Conservation (phyloP, 2,888 invertebrate species). For the Stenolophus ochropezus region DNA sequence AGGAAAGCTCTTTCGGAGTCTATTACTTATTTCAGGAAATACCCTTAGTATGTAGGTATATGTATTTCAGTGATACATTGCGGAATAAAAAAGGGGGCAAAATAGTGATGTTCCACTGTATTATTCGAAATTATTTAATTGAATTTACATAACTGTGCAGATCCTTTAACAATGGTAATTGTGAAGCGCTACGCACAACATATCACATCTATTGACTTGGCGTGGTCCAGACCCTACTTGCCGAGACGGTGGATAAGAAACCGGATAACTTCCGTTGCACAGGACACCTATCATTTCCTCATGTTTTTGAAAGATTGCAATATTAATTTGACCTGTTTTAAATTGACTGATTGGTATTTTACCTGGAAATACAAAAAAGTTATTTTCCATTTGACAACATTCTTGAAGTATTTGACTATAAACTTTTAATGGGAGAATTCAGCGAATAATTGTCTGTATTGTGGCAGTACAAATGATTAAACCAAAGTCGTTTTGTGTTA, state of each 20-base stretch:
- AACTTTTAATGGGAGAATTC: conserved; percentile 61
- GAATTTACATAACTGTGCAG: conserved; percentile 65
- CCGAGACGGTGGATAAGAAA: conserved; percentile 70
- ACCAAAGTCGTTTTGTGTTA: too few relatives aligned
- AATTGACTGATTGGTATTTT: conserved; percentile 74
- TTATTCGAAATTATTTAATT: too few relatives aligned
- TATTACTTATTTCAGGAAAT: too few relatives aligned
- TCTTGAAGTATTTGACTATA: conserved; percentile 66
- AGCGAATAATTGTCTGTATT: too few relatives aligned
- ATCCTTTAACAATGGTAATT: conserved; percentile 68
- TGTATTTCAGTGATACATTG: too few relatives aligned
- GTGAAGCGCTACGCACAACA: conserved; percentile 71
- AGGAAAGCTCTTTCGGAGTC: too few relatives aligned
- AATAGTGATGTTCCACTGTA: too few relatives aligned
- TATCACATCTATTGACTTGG: conserved; percentile 72
- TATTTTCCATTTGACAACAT: conserved; percentile 68
- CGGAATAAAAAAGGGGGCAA: too few relatives aligned
- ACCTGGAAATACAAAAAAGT: conserved; percentile 71
- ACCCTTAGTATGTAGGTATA: too few relatives aligned
- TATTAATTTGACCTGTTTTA: conserved; percentile 71
- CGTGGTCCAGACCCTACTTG: conserved; percentile 73
- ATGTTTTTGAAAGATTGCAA: conserved; percentile 67
- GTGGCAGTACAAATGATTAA: too few relatives aligned
- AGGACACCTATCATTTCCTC: conserved; percentile 69
- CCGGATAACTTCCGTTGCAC: conserved; percentile 71